Evolutionary conservation across 1,140 invertebrate genomes (phyloP).

Genomic region (Brachionus sp.): DNA sequence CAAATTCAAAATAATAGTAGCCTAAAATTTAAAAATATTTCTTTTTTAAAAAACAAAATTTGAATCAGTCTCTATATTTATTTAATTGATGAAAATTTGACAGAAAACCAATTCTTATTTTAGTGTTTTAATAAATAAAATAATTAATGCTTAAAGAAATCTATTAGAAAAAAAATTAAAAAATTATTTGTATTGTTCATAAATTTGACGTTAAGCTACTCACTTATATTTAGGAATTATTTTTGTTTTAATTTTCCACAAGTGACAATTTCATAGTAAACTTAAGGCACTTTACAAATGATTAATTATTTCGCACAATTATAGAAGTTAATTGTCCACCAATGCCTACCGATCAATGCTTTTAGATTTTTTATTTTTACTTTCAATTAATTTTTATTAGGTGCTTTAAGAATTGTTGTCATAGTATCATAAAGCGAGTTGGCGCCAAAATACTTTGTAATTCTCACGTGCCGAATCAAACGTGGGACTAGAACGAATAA

Average conservation of each 20-base stretch:
- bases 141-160: background rate
- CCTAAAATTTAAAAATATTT: background rate
- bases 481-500: background rate
- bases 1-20: background rate
- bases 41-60: background rate
- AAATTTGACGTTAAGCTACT: background rate
- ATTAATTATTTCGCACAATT: background rate
- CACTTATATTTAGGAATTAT: background rate
- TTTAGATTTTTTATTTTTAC: background rate
- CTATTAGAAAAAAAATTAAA: background rate
- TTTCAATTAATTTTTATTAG: constrained; percentile 1
- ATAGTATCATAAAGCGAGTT: background rate
- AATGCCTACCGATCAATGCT: background rate
- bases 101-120: background rate
- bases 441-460: background rate
- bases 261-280: background rate
- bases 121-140: background rate
- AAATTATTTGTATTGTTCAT: background rate
- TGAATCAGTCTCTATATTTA: background rate
- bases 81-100: too few species aligned
- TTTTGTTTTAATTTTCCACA: background rate
- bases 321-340: background rate
- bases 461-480: background rate
- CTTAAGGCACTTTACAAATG: background rate
- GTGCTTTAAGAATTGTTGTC: background rate